Evolutionary conservation across 2,113 vertebrate species (phyloP).

Genomic region (Neopipo cinnamomea): DNA sequence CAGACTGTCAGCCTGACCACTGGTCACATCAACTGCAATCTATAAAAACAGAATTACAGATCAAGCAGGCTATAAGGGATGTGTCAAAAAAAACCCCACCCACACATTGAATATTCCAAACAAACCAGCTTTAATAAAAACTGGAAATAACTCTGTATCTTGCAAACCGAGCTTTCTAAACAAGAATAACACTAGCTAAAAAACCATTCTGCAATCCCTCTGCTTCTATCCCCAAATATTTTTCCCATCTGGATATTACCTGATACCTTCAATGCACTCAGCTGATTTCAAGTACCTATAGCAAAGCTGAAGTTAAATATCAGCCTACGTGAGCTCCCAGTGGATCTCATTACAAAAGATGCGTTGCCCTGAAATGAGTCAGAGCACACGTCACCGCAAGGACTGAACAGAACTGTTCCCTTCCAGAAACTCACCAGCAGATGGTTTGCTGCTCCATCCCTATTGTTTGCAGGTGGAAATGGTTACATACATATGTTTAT

Average conservation of each 20-base stretch:
- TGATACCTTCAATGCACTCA: neutral
- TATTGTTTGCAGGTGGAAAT: slow-evolving; percentile 56
- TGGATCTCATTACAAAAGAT: neutral
- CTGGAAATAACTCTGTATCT: neutral
- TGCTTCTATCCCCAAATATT: neutral
- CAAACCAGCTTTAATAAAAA: neutral
- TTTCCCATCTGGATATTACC: neutral
- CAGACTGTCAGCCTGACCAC: slow-evolving; percentile 80
- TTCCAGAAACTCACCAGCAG: slow-evolving; percentile 44
- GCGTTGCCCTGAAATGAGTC: neutral
- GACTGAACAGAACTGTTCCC: neutral
- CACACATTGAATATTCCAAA: neutral
- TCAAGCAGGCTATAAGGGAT: neutral
- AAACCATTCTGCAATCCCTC: neutral
- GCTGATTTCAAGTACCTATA: neutral
- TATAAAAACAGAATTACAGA: slow-evolving; percentile 55
- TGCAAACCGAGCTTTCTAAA: neutral
- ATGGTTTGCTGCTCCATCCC: slow-evolving; percentile 24
- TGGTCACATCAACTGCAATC: slow-evolving; percentile 90
- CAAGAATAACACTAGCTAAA: neutral
- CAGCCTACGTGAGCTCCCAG: neutral
- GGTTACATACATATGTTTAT: neutral
- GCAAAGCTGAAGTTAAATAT: neutral
- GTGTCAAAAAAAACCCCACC: neutral
- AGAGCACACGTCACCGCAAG: neutral